Percentiles rank a stretch among this genome's conserved stretches.
Conservation (phyloP, 2,888 invertebrate species). For the Strigamia maritima region DNA sequence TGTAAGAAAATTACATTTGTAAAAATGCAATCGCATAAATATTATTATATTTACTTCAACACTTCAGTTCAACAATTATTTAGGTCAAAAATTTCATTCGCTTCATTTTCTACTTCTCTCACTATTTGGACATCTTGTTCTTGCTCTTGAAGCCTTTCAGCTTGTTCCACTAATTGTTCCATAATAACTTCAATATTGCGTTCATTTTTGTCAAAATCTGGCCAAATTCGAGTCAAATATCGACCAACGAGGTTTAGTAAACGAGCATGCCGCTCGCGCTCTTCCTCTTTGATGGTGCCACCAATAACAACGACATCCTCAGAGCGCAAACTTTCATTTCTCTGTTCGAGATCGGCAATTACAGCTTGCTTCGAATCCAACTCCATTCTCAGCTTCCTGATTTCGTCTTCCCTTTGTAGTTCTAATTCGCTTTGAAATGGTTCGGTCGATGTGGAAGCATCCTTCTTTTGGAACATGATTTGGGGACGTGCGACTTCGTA, state of each 20-base stretch:
- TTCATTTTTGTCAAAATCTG: neutral
- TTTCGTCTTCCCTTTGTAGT: neutral
- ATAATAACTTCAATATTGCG: neutral
- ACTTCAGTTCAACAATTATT: too few species aligned
- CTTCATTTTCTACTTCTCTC: too few species aligned
- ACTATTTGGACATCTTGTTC: too few species aligned
- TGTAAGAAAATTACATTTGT: too few species aligned
- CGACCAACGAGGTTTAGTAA: neutral
- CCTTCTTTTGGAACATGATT: too few species aligned
- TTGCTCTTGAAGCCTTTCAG: too few species aligned
- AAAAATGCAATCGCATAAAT: too few species aligned
- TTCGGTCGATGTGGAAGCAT: too few species aligned
- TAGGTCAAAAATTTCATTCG: too few species aligned
- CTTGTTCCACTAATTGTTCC: neutral
- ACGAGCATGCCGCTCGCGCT: neutral
- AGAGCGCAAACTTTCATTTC: neutral
- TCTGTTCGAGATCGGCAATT: neutral
- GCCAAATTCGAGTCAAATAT: neutral
- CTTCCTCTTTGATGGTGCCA: neutral
- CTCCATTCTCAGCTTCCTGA: neutral
- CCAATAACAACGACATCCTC: neutral
- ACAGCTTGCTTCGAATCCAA: neutral
- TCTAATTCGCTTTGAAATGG: neutral
- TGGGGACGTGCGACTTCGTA: too few species aligned
- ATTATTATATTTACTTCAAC: too few species aligned